Evolutionary conservation across 2,888 invertebrate genomes (phyloP), one percentile per base, ranked within the genome.

Genomic region (Dynastes maya): DNA sequence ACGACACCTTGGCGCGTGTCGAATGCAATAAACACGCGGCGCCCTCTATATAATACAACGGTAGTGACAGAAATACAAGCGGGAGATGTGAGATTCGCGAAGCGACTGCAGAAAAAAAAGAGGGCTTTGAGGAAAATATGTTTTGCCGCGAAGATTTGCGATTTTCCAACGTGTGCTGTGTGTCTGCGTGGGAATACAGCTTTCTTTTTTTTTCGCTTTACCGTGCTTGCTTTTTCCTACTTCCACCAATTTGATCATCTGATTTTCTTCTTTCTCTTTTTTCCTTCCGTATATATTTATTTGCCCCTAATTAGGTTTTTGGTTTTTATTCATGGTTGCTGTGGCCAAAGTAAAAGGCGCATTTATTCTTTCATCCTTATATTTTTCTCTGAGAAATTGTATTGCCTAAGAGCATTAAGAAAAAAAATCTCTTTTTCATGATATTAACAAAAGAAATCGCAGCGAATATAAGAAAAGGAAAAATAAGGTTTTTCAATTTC

Each of bases 1-100:
- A 29, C 53, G 45, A 29, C 70, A 53, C 53, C 22, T 29, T 70
- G 6, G 70, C 70, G 70, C 70, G 70, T 49, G 70, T 32, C 45
- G 45, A 11, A 61, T 16, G 53, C 49, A 27, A 49, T 45, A 49
- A 49, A 53, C 70, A 49, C 29, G 53, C 70, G 49, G 40, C 37
- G 67, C 40, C 45, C 70, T 40, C 49, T 29, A 16, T 45, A 45
- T 45, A 45, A 45, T 45, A 11, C 11, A 45, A 45, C 45, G 11
- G 45, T 45, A 45, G 45, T 8, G 45, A 45, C 45, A 45, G 45
- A 45, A 45, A 45, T 45, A 45, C 45, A 45, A 45, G 45, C 8
- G 45, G 45, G 11, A 9, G 45, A 45, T 8, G 45, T 8, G 8
- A 2, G 45, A 45, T 45, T 45, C 45, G 45, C 45, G 45, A 11